These are phyloP conservation scores for Neoitamus cyanurus DNA, from an alignment of 2,888 invertebrate genomes.

Conservation along the genomic window DNA sequence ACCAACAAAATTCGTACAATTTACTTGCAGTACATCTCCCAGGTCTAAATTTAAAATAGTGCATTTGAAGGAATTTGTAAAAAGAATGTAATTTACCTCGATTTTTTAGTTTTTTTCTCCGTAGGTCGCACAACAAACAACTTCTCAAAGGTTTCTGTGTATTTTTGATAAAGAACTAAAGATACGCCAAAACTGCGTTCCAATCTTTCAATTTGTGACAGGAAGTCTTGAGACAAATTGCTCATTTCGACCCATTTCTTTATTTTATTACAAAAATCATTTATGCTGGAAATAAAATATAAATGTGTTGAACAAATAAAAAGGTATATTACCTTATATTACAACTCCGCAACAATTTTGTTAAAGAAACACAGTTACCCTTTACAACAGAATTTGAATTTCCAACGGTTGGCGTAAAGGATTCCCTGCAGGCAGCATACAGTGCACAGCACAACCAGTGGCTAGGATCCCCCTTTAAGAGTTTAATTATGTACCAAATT, in stretches of 20 bases:
- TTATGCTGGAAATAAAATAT: slow-evolving; percentile 72
- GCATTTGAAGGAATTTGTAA: neutral
- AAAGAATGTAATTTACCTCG: slow-evolving; percentile 57
- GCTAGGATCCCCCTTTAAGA: slow-evolving; percentile 80
- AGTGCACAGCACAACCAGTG: slow-evolving; percentile 97
- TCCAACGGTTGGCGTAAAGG: slow-evolving; percentile 83
- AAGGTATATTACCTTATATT: slow-evolving; percentile 80
- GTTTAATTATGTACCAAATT: neutral
- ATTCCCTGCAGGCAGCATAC: slow-evolving; percentile 87
- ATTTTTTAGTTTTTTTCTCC: slow-evolving; percentile 63
- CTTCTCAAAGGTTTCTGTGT: slow-evolving; percentile 86
- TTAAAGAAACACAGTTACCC: slow-evolving; percentile 92
- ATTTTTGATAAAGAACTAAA: slow-evolving; percentile 92
- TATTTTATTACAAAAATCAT: slow-evolving; percentile 94
- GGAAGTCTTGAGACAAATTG: slow-evolving; percentile 83
- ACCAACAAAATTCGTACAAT: slow-evolving; percentile 94
- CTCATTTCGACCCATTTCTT: slow-evolving; percentile 97
- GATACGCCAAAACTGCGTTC: slow-evolving; percentile 94
- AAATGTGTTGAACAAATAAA: neutral
- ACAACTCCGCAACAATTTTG: slow-evolving; percentile 86
- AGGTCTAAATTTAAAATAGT: slow-evolving; percentile 68
- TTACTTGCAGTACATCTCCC: slow-evolving; percentile 83
- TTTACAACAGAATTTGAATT: slow-evolving; percentile 76
- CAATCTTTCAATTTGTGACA: slow-evolving; percentile 82
- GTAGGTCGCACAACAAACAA: slow-evolving; percentile 78